Percentiles rank a stretch among this genome's conserved stretches.
These are phyloP conservation scores for Xenops minutus DNA, from an alignment of 2,797 vertebrate species.

Conservation along the genomic window DNA sequence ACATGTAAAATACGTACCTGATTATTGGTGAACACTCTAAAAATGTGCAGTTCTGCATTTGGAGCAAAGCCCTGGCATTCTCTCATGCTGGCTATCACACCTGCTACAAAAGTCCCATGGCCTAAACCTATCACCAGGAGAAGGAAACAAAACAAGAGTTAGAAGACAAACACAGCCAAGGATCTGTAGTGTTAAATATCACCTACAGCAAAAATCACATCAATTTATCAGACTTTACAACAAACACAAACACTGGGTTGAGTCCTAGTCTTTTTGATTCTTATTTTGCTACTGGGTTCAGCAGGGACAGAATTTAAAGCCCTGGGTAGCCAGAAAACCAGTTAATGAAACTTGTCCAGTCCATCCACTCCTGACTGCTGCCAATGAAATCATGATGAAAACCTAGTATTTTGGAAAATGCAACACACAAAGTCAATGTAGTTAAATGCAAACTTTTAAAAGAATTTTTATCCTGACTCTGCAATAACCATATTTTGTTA, in stretches of 20 bases:
- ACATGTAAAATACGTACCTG: slow-evolving; percentile 80
- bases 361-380: background rate
- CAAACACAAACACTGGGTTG: background rate
- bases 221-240: background rate
- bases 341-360: background rate
- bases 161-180: background rate
- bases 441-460: background rate
- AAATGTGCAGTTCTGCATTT: slow-evolving; percentile 97
- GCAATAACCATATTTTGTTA: background rate
- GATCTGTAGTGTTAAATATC: background rate
- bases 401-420: background rate
- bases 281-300: background rate
- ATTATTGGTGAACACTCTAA: slow-evolving; percentile 98
- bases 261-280: background rate
- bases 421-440: background rate
- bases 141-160: background rate
- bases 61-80: slow-evolving; percentile 99
- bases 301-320: background rate
- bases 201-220: background rate
- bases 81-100: slow-evolving; percentile 98
- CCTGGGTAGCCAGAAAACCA: background rate
- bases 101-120: slow-evolving; percentile 98
- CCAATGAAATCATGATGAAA: background rate
- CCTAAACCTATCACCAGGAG: slow-evolving; percentile 83
- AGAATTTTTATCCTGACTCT: background rate